phyloP scores from a whole-genome alignment of 1,140 invertebrate genomes.

The Drosophila saltans region DNA sequence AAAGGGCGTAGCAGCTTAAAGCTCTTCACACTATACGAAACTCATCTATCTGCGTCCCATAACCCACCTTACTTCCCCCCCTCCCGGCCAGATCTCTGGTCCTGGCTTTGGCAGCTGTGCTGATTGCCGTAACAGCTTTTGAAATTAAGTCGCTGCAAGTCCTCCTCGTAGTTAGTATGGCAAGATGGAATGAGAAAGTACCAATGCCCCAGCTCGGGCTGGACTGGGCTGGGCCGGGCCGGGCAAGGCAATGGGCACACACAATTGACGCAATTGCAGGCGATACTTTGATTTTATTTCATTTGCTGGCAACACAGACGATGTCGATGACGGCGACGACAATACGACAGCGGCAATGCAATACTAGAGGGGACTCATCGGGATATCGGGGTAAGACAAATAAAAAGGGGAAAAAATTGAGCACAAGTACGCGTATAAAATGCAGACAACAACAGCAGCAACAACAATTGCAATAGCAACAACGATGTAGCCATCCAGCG shows the following conservation, averaged over 20 bases:
- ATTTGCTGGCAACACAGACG: constrained; percentile 56
- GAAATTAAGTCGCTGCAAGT: constrained; percentile 74
- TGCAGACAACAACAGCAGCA: constrained; percentile 40
- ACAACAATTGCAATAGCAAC: neutral
- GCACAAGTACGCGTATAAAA: constrained; percentile 43
- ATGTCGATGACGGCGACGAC: constrained; percentile 32
- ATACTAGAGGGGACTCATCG: neutral
- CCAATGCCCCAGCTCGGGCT: neutral
- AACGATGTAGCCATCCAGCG: constrained; percentile 46
- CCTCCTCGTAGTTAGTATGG: constrained; percentile 18
- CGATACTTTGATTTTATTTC: constrained; percentile 81
- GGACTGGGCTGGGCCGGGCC: constrained; percentile 11
- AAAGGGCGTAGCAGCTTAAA: constrained; percentile 37
- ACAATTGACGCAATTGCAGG: constrained; percentile 78
- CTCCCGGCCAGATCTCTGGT: neutral
- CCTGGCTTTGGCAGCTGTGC: constrained; percentile 54
- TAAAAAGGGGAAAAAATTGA: neutral
- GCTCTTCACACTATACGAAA: constrained; percentile 52
- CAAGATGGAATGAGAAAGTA: constrained; percentile 35
- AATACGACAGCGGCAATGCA: constrained; percentile 30
- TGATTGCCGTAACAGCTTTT: constrained; percentile 79
- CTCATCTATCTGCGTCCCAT: constrained; percentile 49
- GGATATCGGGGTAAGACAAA: constrained; percentile 12
- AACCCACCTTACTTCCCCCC: neutral
- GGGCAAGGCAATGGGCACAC: constrained; percentile 24